These are phyloP conservation scores for Chrysogorgia sp. DNA, from an alignment of 92 coral and sea anemone species.

Conservation along the genomic window DNA sequence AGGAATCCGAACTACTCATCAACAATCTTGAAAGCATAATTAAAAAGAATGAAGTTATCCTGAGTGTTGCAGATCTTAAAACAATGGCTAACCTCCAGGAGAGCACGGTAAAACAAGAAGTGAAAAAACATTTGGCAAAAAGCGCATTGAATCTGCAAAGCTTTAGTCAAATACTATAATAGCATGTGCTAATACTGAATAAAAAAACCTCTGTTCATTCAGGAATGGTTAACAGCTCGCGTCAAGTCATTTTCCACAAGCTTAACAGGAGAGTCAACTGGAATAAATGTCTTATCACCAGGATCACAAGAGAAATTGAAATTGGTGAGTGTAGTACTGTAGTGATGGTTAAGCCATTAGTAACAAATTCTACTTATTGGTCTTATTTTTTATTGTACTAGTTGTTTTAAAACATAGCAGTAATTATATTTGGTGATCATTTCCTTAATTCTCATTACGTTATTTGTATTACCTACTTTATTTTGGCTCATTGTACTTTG, in stretches of 20 bases:
- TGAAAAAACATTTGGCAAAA: no score
- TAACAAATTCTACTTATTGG: no score
- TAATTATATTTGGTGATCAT: not conserved
- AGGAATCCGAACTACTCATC: slow-evolving; percentile 92
- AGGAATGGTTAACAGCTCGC: slow-evolving; percentile 96
- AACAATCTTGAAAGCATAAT: slow-evolving; percentile 76
- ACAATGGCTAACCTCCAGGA: slow-evolving; percentile 94
- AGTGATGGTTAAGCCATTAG: no score
- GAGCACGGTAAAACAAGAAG: slow-evolving; percentile 74
- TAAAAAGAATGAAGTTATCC: slow-evolving; percentile 74
- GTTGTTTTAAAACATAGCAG: no score
- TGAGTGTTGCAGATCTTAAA: slow-evolving; percentile 79
- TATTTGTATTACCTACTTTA: no score
- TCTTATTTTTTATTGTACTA: no score
- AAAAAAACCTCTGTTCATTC: not conserved
- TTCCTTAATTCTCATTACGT: no score
- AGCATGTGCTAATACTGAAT: not conserved
- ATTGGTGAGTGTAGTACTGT: slow-evolving; percentile 65
- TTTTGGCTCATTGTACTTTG: no score
- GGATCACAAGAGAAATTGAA: slow-evolving; percentile 92
- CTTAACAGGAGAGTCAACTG: slow-evolving; percentile 82
- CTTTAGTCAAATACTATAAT: no score
- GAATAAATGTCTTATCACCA: slow-evolving; percentile 79
- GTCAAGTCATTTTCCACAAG: slow-evolving; percentile 77
- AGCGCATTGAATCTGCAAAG: no score